phyloP scores from a whole-genome alignment of 2,797 vertebrate genomes.

The Betta splendens region DNA sequence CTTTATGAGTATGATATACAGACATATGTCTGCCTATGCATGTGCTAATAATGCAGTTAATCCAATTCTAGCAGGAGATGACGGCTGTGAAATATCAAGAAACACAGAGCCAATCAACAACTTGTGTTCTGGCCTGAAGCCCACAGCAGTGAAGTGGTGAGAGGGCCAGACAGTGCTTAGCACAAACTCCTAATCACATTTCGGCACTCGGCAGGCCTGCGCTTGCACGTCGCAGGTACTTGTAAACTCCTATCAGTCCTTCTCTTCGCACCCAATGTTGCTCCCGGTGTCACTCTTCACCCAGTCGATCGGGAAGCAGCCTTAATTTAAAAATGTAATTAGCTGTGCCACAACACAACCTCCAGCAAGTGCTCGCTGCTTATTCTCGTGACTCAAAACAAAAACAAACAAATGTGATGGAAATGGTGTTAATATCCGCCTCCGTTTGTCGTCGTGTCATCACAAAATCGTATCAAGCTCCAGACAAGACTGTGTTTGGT shows the following conservation, averaged over 20 bases:
- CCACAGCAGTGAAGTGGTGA: conserved; percentile 61
- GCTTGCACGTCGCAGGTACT: conserved; percentile 87
- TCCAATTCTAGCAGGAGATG: conserved; percentile 59
- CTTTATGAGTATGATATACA: conserved; percentile 7
- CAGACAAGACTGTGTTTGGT: conserved; percentile 5
- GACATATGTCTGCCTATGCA: conserved; percentile 34
- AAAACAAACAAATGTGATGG: conserved; percentile 61
- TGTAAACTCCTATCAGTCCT: conserved; percentile 87
- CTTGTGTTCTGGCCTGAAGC: conserved; percentile 72
- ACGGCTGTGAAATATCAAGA: conserved; percentile 65
- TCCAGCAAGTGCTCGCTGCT: conserved; percentile 55
- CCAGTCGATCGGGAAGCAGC: conserved; percentile 77
- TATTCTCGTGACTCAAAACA: conserved; percentile 59
- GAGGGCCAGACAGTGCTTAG: conserved; percentile 81
- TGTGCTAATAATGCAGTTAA: conserved; percentile 48
- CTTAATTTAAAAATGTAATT: conserved; percentile 88
- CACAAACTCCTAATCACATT: conserved; percentile 82
- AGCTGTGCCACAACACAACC: conserved; percentile 75
- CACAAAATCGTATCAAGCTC: conserved; percentile 29
- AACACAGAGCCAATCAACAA: conserved; percentile 74
- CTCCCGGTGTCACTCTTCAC: conserved; percentile 85
- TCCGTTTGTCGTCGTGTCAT: conserved; percentile 6
- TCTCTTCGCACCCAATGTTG: conserved; percentile 86
- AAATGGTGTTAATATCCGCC: conserved; percentile 43
- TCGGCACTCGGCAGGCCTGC: conserved; percentile 82